These are phyloP conservation scores for Koerneria pararmatus DNA, from an alignment of 2,888 invertebrate species.

Conservation along the genomic window DNA sequence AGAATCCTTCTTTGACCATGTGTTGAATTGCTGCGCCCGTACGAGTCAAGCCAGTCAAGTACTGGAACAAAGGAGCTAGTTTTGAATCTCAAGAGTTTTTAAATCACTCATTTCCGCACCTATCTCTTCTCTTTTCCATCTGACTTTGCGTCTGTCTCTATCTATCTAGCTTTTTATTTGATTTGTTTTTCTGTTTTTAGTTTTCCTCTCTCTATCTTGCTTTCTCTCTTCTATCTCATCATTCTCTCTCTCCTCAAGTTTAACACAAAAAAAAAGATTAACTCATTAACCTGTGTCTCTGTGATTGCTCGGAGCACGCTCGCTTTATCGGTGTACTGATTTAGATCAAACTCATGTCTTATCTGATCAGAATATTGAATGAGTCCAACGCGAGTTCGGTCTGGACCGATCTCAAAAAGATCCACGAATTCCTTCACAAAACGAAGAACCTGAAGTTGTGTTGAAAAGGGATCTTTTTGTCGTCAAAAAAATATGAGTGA, in stretches of 20 bases:
- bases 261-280: too few species aligned
- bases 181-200: too few species aligned
- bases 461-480: neutral
- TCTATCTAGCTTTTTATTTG: too few species aligned
- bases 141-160: too few species aligned
- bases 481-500: neutral
- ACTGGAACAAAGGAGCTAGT: slow-evolving; percentile 43
- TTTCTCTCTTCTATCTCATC: too few species aligned
- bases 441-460: slow-evolving; percentile 46
- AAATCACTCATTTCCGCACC: too few species aligned
- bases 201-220: too few species aligned
- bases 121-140: too few species aligned
- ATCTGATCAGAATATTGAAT: slow-evolving; percentile 60
- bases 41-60: slow-evolving; percentile 56
- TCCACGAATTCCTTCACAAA: slow-evolving; percentile 59
- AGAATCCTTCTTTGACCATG: slow-evolving; percentile 58
- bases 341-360: slow-evolving; percentile 59
- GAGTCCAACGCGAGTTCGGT: slow-evolving; percentile 57
- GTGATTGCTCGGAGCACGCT: slow-evolving; percentile 30
- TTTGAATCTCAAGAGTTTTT: too few species aligned
- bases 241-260: too few species aligned
- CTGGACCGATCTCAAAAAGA: slow-evolving; percentile 58
- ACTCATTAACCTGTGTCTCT: slow-evolving; percentile 41
- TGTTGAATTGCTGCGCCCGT: slow-evolving; percentile 60
- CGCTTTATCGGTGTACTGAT: slow-evolving; percentile 34